Evolutionary conservation across 2,888 invertebrate species (phyloP), one percentile per base, ranked within the genome.

Genomic region (Abrostola triplasia): DNA sequence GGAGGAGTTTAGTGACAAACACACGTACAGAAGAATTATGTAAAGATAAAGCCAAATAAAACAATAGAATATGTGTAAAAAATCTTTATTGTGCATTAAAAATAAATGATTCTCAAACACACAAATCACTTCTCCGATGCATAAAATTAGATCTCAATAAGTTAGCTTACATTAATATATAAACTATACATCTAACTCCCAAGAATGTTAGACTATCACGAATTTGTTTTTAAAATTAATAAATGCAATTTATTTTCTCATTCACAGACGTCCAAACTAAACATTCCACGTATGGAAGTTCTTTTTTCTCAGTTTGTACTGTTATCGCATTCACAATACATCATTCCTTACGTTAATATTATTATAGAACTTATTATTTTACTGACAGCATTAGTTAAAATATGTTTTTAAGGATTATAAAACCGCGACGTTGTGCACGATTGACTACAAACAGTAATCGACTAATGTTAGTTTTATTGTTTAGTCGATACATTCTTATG

Each of bases 31-130:
- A 24, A 59, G 40, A 49, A 40, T 51, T 38, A 56, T 2, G 10
- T 8, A 36, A 24, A 10, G 40, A 48, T 53, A 36, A 36, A 5
- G 44, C 24, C 5, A 47, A 72, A 69, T 73, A 62, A 82, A 69
- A 72, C 41, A 10, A 51, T 0, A 36, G n/a, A 0, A 8, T 77
- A 80, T 71, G 86, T 88, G 87, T 87, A 88, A 89, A 90, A 84
- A 71, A 76, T 88, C 11, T 80, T 87, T 90, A 90, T 88, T 92
- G 91, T 90, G 91, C 89, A 85, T 81, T 86, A 84, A 84, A 84
- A 86, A 85, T 83, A 82, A 88, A 77, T 54, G 80, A 83, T 80
- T 75, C 66, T 76, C 79, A 82, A 83, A 81, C 79, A 85, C 81
- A 87, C 81, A 80, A 80, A 78, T 50, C 69, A 80, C 71, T 74